Evolutionary conservation across 2,797 vertebrate genomes (phyloP).

Genomic region (Parauchenoglanis punctatus): DNA sequence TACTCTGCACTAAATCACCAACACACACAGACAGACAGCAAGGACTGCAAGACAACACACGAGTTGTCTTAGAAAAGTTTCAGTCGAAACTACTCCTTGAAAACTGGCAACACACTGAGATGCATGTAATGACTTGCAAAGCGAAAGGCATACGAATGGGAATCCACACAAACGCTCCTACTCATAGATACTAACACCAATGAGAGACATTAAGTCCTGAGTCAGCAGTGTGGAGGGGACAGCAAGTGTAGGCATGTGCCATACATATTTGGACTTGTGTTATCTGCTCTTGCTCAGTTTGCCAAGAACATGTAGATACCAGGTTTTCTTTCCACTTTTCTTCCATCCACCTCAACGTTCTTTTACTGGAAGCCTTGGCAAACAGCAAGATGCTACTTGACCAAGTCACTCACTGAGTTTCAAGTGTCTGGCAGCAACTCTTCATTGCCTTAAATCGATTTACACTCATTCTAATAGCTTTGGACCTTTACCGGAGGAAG

Average conservation of each 20-base stretch:
- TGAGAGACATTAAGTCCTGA: slow-evolving; percentile 12
- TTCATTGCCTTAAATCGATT: slow-evolving; percentile 14
- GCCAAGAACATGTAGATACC: slow-evolving; percentile 23
- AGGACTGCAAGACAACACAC: background rate
- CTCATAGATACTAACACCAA: background rate
- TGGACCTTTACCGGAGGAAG: background rate
- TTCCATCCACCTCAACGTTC: background rate
- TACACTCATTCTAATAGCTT: slow-evolving; percentile 18
- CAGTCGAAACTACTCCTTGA: slow-evolving; percentile 17
- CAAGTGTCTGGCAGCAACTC: background rate
- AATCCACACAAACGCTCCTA: background rate
- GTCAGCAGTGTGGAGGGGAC: slow-evolving; percentile 17
- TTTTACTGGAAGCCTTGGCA: background rate
- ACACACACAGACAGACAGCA: slow-evolving; percentile 14
- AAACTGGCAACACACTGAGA: slow-evolving; percentile 15
- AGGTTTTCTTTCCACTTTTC: background rate
- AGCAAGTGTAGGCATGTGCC: slow-evolving; percentile 41
- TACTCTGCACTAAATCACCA: background rate
- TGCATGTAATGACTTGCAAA: slow-evolving; percentile 42
- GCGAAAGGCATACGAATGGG: slow-evolving; percentile 21
- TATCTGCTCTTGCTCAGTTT: slow-evolving; percentile 2
- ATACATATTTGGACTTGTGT: slow-evolving; percentile 19
- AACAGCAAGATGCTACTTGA: slow-evolving; percentile 29
- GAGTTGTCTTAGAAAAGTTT: slow-evolving; percentile 3
- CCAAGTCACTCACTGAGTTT: background rate